phyloP scores from a whole-genome alignment of 2,888 invertebrate genomes.

The Apotomis betuletana region DNA sequence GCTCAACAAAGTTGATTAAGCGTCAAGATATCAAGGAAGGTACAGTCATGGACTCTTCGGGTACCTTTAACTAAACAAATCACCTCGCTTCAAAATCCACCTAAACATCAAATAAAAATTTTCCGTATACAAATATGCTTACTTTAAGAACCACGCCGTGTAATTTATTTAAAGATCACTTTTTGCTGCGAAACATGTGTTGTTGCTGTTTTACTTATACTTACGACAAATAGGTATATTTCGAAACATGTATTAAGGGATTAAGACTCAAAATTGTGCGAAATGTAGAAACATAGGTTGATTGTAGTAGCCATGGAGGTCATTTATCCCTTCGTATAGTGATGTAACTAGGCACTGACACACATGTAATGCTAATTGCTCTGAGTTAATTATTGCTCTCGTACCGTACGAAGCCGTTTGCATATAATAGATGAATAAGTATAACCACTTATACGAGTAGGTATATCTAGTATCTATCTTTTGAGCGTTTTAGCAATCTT shows the following conservation, averaged over 20 bases:
- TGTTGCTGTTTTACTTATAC: background rate
- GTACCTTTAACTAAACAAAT: background rate
- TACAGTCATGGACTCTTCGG: background rate
- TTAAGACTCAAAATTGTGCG: background rate
- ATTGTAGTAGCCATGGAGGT: background rate
- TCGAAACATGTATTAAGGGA: background rate
- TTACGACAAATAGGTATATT: background rate
- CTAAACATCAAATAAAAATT: background rate
- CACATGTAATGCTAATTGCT: constrained; percentile 27
- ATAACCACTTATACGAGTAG: background rate
- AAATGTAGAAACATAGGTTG: background rate
- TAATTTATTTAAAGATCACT: constrained; percentile 18
- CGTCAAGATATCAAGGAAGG: background rate
- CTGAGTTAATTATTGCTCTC: constrained; percentile 8
- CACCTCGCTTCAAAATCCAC: background rate
- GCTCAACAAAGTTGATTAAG: background rate
- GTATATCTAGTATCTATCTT: background rate
- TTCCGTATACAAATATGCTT: background rate
- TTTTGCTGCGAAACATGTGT: constrained; percentile 1
- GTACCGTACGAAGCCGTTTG: constrained; percentile 21
- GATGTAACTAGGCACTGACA: constrained; percentile 17
- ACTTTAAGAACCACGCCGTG: background rate
- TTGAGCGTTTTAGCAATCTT: background rate
- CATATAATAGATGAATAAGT: background rate
- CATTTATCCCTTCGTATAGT: background rate